phyloP scores from a whole-genome alignment of 2,113 vertebrate genomes.

The Tringa solitaria region DNA sequence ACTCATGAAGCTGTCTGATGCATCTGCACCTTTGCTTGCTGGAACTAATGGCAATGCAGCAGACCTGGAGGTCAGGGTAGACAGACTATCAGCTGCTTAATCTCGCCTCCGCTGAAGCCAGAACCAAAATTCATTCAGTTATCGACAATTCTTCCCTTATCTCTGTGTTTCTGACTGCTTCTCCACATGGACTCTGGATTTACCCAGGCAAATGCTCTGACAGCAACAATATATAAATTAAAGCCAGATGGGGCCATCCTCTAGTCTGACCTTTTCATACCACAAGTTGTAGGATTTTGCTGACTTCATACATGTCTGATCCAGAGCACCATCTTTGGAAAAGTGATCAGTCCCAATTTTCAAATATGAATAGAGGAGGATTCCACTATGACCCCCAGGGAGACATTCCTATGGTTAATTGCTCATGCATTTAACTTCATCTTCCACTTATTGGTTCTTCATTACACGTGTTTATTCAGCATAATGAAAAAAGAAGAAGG shows the following conservation, averaged over 20 bases:
- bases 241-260: background rate
- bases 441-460: background rate
- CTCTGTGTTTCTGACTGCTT: background rate
- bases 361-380: background rate
- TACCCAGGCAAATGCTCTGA: background rate
- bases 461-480: background rate
- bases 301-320: background rate
- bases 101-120: background rate
- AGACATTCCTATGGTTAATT: background rate
- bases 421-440: background rate
- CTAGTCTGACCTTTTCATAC: background rate
- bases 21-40: background rate
- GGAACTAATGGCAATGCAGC: background rate
- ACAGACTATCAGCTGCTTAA: background rate
- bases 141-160: background rate
- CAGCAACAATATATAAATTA: background rate
- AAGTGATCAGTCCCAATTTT: background rate
- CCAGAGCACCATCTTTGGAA: background rate
- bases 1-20: background rate
- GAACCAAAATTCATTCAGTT: background rate
- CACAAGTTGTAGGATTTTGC: background rate
- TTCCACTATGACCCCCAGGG: background rate
- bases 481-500: background rate
- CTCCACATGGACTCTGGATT: background rate
- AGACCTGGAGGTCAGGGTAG: background rate